These are phyloP conservation scores for Arrhamphus sclerolepis DNA, from an alignment of 2,797 vertebrate species.

Conservation along the genomic window DNA sequence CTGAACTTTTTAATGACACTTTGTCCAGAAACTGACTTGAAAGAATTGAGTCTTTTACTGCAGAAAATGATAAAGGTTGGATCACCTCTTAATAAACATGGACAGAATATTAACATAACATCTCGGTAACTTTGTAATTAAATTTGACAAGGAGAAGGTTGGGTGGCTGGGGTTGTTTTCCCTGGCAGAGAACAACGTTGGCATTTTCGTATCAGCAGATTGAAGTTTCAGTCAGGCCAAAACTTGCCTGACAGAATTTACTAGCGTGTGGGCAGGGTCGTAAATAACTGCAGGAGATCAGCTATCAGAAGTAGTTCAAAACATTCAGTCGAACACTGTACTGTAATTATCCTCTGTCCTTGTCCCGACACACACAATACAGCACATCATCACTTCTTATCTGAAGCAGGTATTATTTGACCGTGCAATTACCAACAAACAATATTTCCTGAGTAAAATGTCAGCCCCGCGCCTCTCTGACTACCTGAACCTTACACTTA, in stretches of 20 bases:
- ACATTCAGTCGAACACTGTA: background rate
- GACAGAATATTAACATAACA: background rate
- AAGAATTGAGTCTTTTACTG: background rate
- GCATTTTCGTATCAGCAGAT: slow-evolving; percentile 3
- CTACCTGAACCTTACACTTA: background rate
- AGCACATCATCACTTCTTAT: background rate
- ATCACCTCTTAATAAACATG: slow-evolving; percentile 2
- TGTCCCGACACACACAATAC: background rate
- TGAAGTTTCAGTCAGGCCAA: background rate
- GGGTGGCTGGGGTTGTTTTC: background rate
- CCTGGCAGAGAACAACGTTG: slow-evolving; percentile 5
- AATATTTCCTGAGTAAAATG: no score
- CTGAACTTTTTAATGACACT: no score
- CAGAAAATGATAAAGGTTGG: background rate
- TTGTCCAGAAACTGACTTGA: background rate
- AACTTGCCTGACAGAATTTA: slow-evolving; percentile 6
- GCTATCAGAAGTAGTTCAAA: slow-evolving; percentile 1
- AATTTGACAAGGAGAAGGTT: background rate
- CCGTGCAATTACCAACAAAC: no score
- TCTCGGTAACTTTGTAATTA: background rate
- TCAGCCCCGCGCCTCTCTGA: background rate
- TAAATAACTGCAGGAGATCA: slow-evolving; percentile 9
- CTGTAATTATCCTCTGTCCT: background rate
- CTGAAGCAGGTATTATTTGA: background rate
- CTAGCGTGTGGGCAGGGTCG: background rate